A percentile compares a stretch with the other conserved stretches of the same genome.
These are phyloP conservation scores for Parnassius smintheus DNA, from an alignment of 2,888 invertebrate species.

Conservation along the genomic window DNA sequence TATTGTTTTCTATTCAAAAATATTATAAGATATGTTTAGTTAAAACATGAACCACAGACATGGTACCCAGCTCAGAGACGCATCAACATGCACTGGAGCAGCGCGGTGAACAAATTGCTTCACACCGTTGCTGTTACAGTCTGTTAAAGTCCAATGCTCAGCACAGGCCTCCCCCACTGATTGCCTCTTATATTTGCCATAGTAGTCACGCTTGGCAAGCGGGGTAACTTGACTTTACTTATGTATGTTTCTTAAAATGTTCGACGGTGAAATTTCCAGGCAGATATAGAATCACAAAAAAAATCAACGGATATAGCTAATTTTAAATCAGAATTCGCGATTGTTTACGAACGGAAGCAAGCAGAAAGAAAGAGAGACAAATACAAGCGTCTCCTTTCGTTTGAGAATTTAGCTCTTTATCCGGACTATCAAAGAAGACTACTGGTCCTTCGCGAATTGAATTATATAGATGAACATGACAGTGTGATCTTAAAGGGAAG, in stretches of 20 bases:
- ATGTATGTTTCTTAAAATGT: not conserved
- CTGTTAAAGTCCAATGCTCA: too few relatives aligned
- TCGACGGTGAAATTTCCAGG: constrained; percentile 9
- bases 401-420: constrained; percentile 91
- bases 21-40: too few relatives aligned
- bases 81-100: too few relatives aligned
- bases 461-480: constrained; percentile 82
- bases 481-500: constrained; percentile 72
- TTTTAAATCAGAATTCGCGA: constrained; percentile 89
- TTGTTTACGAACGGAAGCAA: constrained; percentile 87
- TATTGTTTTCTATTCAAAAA: too few relatives aligned
- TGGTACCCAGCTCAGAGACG: too few relatives aligned
- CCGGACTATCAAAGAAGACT: constrained; percentile 94
- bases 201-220: too few relatives aligned
- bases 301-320: constrained; percentile 88
- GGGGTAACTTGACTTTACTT: not conserved
- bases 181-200: too few relatives aligned
- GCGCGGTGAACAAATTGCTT: too few relatives aligned
- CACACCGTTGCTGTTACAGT: not conserved
- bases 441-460: constrained; percentile 86
- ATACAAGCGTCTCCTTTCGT: constrained; percentile 88
- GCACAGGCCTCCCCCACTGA: too few relatives aligned
- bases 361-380: constrained; percentile 85
- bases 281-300: constrained; percentile 65
- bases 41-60: too few relatives aligned